Evolutionary conservation across 2,888 invertebrate genomes (phyloP).

Genomic region (Aporophyla nigra): DNA sequence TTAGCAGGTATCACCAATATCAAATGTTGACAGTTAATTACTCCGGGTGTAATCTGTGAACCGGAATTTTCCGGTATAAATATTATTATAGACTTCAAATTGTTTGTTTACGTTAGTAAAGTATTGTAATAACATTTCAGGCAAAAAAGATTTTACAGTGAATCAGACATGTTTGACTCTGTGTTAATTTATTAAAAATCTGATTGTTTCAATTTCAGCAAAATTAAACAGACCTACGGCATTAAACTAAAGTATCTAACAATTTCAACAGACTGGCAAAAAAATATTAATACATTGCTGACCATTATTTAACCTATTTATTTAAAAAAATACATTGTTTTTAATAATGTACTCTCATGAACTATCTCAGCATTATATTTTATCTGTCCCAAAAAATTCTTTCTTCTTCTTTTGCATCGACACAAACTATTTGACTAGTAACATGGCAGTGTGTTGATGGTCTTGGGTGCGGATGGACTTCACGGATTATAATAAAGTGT

Average conservation of each 20-base stretch:
- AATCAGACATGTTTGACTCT: background rate
- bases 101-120: slow-evolving; percentile 30
- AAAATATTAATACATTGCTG: background rate
- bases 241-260: background rate
- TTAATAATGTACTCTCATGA: background rate
- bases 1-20: slow-evolving; percentile 8
- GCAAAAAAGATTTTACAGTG: background rate
- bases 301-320: background rate
- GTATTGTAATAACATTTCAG: slow-evolving; percentile 7
- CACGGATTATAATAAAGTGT: no score
- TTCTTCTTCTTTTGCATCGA: no score
- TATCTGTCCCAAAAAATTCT: no score
- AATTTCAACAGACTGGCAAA: background rate
- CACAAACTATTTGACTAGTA: no score
- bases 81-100: slow-evolving; percentile 20
- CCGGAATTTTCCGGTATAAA: slow-evolving; percentile 17
- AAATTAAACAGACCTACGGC: background rate
- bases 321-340: no score
- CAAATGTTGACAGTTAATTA: slow-evolving; percentile 52
- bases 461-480: no score
- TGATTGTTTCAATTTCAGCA: background rate
- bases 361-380: background rate
- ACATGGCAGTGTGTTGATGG: no score
- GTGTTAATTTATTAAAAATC: background rate
- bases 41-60: background rate